Conservation (phyloP, 2,113 vertebrate species). For the Eulemur macaco region DNA sequence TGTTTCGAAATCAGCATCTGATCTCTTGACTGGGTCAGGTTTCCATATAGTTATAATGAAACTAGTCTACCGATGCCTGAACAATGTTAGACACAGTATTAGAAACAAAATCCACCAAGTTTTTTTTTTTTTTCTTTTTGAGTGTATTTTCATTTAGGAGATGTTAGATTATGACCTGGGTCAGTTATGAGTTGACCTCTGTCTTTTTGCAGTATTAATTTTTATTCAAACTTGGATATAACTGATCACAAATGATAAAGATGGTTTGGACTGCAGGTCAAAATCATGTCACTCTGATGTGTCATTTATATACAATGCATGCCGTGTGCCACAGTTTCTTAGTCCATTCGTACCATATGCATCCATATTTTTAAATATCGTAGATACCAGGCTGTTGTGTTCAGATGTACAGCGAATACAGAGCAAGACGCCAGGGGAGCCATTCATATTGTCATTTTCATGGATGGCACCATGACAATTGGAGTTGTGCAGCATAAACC, state of each 20-base stretch:
- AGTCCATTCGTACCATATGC: neutral
- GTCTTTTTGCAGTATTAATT: neutral
- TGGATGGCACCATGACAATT: neutral
- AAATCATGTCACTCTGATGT: neutral
- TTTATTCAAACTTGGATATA: neutral
- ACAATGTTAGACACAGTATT: neutral
- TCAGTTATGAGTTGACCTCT: neutral
- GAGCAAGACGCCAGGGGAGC: neutral
- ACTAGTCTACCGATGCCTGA: neutral
- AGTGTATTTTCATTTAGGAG: neutral
- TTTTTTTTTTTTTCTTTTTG: neutral
- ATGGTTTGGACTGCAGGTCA: neutral
- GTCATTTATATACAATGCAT: neutral
- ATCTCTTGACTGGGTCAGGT: neutral
- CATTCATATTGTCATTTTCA: neutral
- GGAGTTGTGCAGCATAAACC: neutral
- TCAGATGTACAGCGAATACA: neutral
- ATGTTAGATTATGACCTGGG: neutral
- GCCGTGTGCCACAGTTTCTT: neutral
- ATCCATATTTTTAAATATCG: neutral
- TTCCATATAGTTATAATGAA: neutral
- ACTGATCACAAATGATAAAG: neutral
- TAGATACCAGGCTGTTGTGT: neutral
- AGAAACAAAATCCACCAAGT: neutral
- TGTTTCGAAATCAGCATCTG: neutral